phyloP scores from a whole-genome alignment of 2,888 invertebrate species.

The Drosophila tanythrix region DNA sequence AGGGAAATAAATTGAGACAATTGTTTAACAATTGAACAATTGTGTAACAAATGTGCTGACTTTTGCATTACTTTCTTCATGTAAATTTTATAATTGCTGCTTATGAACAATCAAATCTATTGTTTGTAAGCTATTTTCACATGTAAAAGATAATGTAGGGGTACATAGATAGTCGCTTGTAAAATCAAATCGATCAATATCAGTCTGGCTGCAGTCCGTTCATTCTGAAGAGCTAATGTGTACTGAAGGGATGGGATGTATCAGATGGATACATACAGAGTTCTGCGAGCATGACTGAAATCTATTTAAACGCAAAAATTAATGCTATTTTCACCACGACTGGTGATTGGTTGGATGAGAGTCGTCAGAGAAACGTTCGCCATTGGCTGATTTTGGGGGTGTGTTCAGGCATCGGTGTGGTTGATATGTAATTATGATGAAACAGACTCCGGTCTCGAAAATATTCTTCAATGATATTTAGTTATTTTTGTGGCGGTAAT shows the following conservation, averaged over 20 bases:
- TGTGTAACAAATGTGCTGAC: not conserved
- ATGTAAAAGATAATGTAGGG: not conserved
- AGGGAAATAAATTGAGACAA: not conserved
- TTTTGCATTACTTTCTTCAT: not conserved
- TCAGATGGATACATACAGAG: not conserved
- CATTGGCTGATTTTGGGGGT: conserved; percentile 44
- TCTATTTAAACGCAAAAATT: not conserved
- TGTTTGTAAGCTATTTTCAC: not conserved
- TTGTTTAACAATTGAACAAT: not conserved
- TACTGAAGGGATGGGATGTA: not conserved
- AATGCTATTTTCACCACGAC: conserved; percentile 29
- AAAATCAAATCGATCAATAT: not conserved
- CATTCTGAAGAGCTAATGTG: not conserved
- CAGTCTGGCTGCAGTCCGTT: not conserved
- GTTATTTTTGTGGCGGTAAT: conserved; percentile 34
- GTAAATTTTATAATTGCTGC: not conserved
- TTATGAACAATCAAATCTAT: not conserved
- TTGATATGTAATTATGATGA: conserved; percentile 14
- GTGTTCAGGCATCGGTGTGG: conserved; percentile 27
- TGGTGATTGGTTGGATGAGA: conserved; percentile 31
- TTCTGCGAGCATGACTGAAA: not conserved
- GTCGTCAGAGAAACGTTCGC: not conserved
- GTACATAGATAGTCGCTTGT: not conserved
- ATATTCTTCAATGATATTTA: conserved; percentile 30
- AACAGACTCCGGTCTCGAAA: conserved; percentile 8